A percentile compares a stretch with the other conserved stretches of the same genome.
Evolutionary conservation across 2,113 vertebrate species (phyloP).

Genomic region (Hypocryptadius cinnamomeus): DNA sequence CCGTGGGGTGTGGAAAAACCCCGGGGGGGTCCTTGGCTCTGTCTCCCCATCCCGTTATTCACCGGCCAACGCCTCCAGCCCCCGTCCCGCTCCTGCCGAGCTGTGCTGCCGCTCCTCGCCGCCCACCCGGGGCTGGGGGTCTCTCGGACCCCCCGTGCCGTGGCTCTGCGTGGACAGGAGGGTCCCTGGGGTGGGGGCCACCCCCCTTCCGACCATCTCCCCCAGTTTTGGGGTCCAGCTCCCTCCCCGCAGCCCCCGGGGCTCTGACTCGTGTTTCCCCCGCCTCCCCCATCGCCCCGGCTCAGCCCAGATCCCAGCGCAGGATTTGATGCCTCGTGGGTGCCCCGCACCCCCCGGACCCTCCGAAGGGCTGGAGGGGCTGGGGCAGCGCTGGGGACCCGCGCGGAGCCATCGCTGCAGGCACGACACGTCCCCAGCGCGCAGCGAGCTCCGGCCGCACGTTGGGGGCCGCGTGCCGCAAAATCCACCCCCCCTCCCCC

Average conservation of each 20-base stretch:
- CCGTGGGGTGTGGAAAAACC: neutral
- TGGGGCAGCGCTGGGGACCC: neutral
- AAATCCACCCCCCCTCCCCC: neutral
- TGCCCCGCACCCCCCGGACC: too few relatives aligned
- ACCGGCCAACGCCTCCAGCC: neutral
- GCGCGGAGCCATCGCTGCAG: neutral
- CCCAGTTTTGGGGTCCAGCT: neutral
- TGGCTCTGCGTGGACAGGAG: neutral
- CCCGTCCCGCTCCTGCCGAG: neutral
- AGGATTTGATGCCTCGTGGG: neutral
- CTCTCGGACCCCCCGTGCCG: accelerated
- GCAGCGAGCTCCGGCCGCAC: neutral
- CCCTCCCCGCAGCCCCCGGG: neutral
- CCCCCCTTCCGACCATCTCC: neutral
- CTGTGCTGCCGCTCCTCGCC: accelerated
- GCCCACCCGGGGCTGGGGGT: neutral
- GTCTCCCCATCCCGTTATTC: neutral
- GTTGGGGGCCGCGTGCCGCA: neutral
- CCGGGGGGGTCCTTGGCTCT: neutral
- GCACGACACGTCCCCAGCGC: neutral
- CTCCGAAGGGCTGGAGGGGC: neutral
- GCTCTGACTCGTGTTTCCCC: neutral
- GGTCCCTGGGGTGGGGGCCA: neutral
- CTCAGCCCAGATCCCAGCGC: accelerated
- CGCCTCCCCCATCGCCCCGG: neutral